phyloP scores from a whole-genome alignment of 2,888 invertebrate genomes.

The Criorhina ranunculi region DNA sequence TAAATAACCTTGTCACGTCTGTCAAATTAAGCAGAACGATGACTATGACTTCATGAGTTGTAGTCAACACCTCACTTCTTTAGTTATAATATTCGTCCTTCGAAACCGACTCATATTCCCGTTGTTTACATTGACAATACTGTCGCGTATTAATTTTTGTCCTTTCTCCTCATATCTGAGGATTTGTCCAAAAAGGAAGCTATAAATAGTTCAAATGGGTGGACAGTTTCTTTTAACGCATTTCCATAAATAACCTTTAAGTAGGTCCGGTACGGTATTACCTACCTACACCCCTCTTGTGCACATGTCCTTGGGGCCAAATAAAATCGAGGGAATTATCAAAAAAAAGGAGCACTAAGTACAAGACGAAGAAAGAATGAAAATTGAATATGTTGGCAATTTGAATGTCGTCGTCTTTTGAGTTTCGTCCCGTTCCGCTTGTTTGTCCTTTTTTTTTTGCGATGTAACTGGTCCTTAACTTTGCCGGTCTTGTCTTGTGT shows the following conservation, averaged over 20 bases:
- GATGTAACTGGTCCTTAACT: constrained; percentile 13
- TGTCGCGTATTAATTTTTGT: constrained; percentile 5
- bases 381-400: constrained; percentile 68
- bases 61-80: too few relatives aligned
- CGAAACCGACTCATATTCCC: background rate
- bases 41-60: too few relatives aligned
- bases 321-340: constrained; percentile 13
- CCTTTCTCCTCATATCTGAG: constrained; percentile 2
- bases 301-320: background rate
- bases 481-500: background rate
- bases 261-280: constrained; percentile 47
- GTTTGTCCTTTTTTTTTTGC: constrained; percentile 11
- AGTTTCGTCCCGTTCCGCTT: constrained; percentile 2
- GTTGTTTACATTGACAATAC: background rate
- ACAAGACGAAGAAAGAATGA: constrained; percentile 28
- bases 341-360: constrained; percentile 2
- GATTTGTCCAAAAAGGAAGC: constrained; percentile 42
- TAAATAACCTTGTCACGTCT: too few relatives aligned
- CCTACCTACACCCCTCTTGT: constrained; percentile 26
- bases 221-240: constrained; percentile 61
- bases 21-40: too few relatives aligned
- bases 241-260: constrained; percentile 65
- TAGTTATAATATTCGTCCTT: too few relatives aligned
- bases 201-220: constrained; percentile 67
- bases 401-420: constrained; percentile 63